These are phyloP conservation scores for silkworm (Bombyx mori) DNA, from an alignment of 1,140 invertebrate genomes.

Conservation along the genomic window ASM3026992v2 NC_085111.1:7648501-7649000, in stretches of 20 bases:
- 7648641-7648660: too few species aligned
- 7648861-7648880: conserved; percentile 32
- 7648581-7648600: too few species aligned
- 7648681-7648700: not conserved
- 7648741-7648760: too few species aligned
- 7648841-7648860: conserved; percentile 39
- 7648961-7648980: conserved; percentile 17
- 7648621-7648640: too few species aligned
- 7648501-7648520: too few species aligned
- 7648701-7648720: not conserved
- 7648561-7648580: conserved; percentile 2
- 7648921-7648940: not conserved
- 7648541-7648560: conserved; percentile 19
- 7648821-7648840: too few species aligned
- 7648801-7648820: too few species aligned
- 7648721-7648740: too few species aligned
- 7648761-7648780: too few species aligned
- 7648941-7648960: conserved; percentile 13
- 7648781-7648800: too few species aligned
- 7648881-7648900: conserved; percentile 21
- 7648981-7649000: conserved; percentile 20
- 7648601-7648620: too few species aligned
- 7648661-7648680: too few species aligned
- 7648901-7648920: conserved; percentile 14
- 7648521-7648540: conserved; percentile 9